phyloP scores from a whole-genome alignment of 2,888 invertebrate genomes.

The Flexamia atlantica region DNA sequence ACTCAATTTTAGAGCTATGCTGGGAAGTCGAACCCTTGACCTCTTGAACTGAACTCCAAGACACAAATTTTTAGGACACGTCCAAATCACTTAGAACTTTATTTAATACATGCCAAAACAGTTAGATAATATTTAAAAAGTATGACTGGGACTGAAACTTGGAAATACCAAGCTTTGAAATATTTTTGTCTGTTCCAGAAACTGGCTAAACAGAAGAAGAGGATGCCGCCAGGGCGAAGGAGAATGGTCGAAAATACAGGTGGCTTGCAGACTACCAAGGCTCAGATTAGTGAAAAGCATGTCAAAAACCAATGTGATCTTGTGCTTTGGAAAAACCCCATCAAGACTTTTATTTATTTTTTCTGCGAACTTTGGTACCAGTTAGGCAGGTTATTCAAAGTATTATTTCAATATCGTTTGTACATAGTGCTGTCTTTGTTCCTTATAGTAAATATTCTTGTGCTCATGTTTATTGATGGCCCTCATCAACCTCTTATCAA shows the following conservation, averaged over 20 bases:
- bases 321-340: conserved; percentile 90
- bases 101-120: too few relatives aligned
- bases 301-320: conserved; percentile 72
- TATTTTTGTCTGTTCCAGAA: not conserved
- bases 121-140: too few relatives aligned
- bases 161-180: too few relatives aligned
- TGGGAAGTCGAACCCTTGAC: too few relatives aligned
- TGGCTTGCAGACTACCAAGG: not conserved
- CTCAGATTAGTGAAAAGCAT: conserved; percentile 34
- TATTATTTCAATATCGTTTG: conserved; percentile 48
- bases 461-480: conserved; percentile 72
- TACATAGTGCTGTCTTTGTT: conserved; percentile 42
- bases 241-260: not conserved
- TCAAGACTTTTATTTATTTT: conserved; percentile 89
- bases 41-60: too few relatives aligned
- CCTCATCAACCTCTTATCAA: conserved; percentile 65
- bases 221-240: conserved; percentile 5
- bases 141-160: too few relatives aligned
- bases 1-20: too few relatives aligned
- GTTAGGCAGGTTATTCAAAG: not conserved
- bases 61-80: too few relatives aligned
- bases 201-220: conserved; percentile 56
- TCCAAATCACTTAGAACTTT: too few relatives aligned
- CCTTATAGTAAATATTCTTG: conserved; percentile 17
- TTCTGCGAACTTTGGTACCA: conserved; percentile 84